phyloP scores from a whole-genome alignment of 2,797 vertebrate species.

The Enteromius argenteus region DNA sequence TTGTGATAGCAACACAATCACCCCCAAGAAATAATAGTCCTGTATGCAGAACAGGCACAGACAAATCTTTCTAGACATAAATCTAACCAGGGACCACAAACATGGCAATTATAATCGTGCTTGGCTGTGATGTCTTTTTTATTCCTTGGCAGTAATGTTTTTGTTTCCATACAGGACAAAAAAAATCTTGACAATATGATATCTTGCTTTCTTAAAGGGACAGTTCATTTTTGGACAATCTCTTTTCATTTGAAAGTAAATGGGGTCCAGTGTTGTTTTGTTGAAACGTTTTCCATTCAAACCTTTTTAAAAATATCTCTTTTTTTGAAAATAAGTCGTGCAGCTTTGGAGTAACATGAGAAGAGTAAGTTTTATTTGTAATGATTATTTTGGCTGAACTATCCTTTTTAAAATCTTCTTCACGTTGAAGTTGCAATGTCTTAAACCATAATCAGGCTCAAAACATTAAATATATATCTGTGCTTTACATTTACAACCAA shows the following conservation, averaged over 20 bases:
- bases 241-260: not conserved
- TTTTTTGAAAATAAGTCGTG: not conserved
- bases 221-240: conserved; percentile 31
- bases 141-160: conserved; percentile 54
- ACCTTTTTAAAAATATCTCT: not conserved
- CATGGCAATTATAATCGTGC: conserved; percentile 60
- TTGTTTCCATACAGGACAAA: conserved; percentile 35
- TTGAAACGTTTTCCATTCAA: not conserved
- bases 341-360: not conserved
- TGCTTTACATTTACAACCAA: not conserved
- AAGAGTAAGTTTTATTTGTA: not conserved
- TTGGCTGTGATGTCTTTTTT: conserved; percentile 55
- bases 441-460: not conserved
- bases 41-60: conserved; percentile 76
- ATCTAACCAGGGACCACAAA: conserved; percentile 64
- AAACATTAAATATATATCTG: not conserved
- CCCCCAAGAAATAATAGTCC: conserved; percentile 77
- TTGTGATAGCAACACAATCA: conserved; percentile 83
- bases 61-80: conserved; percentile 77
- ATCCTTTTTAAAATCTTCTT: not conserved
- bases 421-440: conserved; percentile 6
- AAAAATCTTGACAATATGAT: not conserved
- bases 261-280: not conserved
- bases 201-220: conserved; percentile 30
- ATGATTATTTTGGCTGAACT: not conserved